Evolutionary conservation across 1,140 invertebrate genomes (phyloP), one percentile per base, ranked within the genome.

Genomic region (Anoplophora glabripennis): DNA sequence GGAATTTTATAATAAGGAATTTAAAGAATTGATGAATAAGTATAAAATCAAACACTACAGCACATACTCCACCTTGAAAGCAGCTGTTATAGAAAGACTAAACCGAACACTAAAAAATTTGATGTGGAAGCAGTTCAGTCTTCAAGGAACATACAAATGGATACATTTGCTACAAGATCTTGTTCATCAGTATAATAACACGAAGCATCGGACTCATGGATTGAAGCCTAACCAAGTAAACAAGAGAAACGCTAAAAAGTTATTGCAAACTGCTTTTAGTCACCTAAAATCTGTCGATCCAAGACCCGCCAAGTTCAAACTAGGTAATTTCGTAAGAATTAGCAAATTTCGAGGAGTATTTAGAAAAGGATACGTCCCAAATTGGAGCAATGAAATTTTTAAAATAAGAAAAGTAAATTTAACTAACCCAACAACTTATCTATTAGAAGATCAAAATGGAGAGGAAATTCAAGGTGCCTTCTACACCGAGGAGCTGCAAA

Each of bases 61-160:
- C n/a, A 78, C 76, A 17, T 76, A 70, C 68, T 72, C 65, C 52
- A 64, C 64, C 37, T 71, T 72, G 35, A 83, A 81, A 72, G 77
- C 76, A 12, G 69, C 72, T 15, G 71, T 80, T 51, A 71, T 74
- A 41, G 79, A 80, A 69, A 40, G 79, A 54, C 76, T 79, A 49
- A 78, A 78, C 66, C 59, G 74, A 60, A 80, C 75, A 17, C 53
- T 81, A 42, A 80, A 79, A 72, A 62, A 54, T 12, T 75, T 70
- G 64, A 72, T 80, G 63, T 80, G 67, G 63, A 72, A 69, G 63
- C 52, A 76, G 65, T 79, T 80, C 61, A 76, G 72, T 65, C 53
- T 71, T 46, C 61, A 70, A n/a, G 76, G 76, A 4, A 73, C 64
- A 21, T 70, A 76, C 54, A 72, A 72, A 41, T 81, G 75, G 68